Evolutionary conservation across 2,797 vertebrate species (phyloP).

Genomic region (Ciconia nigra): DNA sequence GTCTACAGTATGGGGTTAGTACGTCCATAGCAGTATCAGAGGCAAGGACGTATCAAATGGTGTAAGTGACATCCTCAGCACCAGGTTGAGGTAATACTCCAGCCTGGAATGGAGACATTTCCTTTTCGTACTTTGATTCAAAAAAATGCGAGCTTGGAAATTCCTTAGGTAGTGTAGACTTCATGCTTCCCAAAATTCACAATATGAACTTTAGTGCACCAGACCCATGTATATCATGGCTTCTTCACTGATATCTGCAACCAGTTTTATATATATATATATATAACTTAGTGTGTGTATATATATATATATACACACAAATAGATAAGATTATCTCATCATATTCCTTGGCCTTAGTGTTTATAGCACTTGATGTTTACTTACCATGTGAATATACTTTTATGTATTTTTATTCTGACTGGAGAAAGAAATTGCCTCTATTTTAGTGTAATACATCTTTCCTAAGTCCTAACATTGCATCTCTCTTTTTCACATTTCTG

Average conservation of each 20-base stretch:
- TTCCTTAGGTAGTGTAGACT: background rate
- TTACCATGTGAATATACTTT: background rate
- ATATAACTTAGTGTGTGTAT: too few species aligned
- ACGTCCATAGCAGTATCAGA: background rate
- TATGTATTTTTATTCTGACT: background rate
- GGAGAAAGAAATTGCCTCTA: background rate
- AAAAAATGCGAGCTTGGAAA: background rate
- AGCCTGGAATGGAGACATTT: background rate
- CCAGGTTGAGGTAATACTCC: background rate
- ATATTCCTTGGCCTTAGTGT: background rate
- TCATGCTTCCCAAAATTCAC: background rate
- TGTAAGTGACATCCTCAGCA: background rate
- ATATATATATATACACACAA: background rate
- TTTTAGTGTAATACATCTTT: background rate
- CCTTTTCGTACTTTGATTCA: background rate
- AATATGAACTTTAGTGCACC: background rate
- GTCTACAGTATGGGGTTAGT: background rate
- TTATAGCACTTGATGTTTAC: background rate
- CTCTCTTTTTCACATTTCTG: background rate
- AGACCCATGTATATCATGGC: accelerated
- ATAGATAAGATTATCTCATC: background rate
- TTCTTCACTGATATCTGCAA: background rate
- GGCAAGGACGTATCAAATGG: background rate
- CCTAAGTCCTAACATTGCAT: background rate
- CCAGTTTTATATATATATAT: background rate